Evolutionary conservation across 2,888 invertebrate species (phyloP).

Genomic region (Caenorhabditis sulstoni): DNA sequence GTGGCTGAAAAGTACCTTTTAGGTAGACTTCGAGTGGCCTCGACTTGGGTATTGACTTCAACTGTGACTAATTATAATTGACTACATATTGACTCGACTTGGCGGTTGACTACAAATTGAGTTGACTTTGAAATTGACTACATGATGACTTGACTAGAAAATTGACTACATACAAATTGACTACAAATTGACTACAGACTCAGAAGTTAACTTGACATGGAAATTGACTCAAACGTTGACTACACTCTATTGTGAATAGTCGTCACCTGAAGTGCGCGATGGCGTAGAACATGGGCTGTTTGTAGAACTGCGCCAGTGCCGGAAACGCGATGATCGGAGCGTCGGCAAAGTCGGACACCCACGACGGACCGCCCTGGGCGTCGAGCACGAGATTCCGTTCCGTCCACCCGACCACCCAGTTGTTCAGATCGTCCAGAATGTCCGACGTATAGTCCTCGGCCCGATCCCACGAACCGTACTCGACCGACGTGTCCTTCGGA

Average conservation of each 20-base stretch:
- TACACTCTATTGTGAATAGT: background rate
- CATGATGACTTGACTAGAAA: no score
- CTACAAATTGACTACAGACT: no score
- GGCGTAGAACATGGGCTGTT: constrained; percentile 91
- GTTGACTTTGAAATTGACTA: no score
- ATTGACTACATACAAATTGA: no score
- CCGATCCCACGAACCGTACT: constrained; percentile 87
- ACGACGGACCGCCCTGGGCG: constrained; percentile 81
- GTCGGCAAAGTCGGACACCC: constrained; percentile 88
- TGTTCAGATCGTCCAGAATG: constrained; percentile 81
- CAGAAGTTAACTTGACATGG: no score
- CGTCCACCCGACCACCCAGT: constrained; percentile 89
- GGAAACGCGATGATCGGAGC: constrained; percentile 86
- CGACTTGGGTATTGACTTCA: no score
- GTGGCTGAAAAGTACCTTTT: constrained; percentile 57
- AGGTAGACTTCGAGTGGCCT: no score
- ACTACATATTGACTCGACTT: no score
- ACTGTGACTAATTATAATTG: no score
- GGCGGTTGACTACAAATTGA: no score
- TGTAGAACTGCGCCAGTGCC: constrained; percentile 87
- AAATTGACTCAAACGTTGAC: constrained; percentile 50
- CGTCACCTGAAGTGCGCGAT: constrained; percentile 56
- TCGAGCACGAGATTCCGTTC: constrained; percentile 91
- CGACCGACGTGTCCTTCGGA: constrained; percentile 81
- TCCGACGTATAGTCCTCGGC: constrained; percentile 85